Evolutionary conservation across 2,113 vertebrate species (phyloP).

Genomic region (Scopus umbretta): DNA sequence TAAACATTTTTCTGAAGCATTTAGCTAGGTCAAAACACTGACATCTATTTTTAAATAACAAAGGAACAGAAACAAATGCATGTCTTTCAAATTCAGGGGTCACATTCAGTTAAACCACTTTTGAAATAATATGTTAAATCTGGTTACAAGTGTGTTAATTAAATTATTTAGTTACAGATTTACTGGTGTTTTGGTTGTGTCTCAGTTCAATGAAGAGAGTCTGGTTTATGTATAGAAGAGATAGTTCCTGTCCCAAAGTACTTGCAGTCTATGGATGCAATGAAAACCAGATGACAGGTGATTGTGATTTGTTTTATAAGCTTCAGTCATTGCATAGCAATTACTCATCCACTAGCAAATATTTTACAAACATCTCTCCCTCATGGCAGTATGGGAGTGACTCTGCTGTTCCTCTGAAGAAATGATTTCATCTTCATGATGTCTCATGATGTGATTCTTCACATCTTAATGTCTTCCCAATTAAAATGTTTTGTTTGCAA

Average conservation of each 20-base stretch:
- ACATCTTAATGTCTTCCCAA: neutral
- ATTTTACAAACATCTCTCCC: neutral
- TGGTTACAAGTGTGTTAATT: neutral
- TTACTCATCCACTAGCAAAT: neutral
- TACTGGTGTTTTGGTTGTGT: neutral
- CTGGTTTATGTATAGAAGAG: neutral
- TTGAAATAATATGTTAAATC: neutral
- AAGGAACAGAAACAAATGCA: neutral
- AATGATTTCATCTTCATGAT: neutral
- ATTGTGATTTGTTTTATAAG: neutral
- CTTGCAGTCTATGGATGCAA: neutral
- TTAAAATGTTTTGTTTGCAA: neutral
- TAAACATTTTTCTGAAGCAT: neutral
- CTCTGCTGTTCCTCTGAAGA: neutral
- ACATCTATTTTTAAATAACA: neutral
- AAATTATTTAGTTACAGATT: neutral
- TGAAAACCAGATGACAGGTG: neutral
- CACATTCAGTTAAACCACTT: neutral
- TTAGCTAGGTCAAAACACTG: neutral
- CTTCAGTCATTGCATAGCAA: neutral
- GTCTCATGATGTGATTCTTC: neutral
- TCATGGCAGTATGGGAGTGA: neutral
- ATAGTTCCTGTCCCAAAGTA: neutral
- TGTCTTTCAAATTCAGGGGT: neutral
- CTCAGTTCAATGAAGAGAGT: neutral